Evolutionary conservation across 2,888 invertebrate genomes (phyloP), one percentile per base, ranked within the genome.

Genomic region (Anoncus sp.): DNA sequence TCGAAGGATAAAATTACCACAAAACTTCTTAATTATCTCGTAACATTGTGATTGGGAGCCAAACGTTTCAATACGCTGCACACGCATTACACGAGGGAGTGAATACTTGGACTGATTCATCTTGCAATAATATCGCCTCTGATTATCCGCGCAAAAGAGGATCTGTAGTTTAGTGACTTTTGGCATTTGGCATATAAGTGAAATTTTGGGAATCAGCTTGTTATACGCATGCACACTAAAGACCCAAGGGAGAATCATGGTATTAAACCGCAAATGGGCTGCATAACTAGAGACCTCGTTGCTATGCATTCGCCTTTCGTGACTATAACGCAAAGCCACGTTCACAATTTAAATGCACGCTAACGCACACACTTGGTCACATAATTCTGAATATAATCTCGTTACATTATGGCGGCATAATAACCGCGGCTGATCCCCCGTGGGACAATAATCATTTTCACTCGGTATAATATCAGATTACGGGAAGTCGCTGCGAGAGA

Each of bases 381-480:
- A 60, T 69, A 40, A 75, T 75, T 70, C 14, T 47, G 43, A 53
- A 55, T 49, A 27, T 57, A 75, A 75, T 63, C 62, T 63, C 49
- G 69, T 75, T 70, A 70, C 69, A 49, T 70, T 70, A 75, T 70
- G 63, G 51, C 62, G 31, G 47, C 49, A 70, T 63, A 69, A 70
- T 57, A 70, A 47, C 20, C 69, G 14, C 62, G 69, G 62, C 47
- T 49, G 63, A 57, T 63, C 40, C 40, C 69, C 49, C 69, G 40
- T 40, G 55, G 63, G 69, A 75, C 75, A 69, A 75, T 75, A 70
- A 57, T 69, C 70, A 69, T 63, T 75, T 70, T 69, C 73, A 49
- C 66, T 66, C 40, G 47, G 75, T 38, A 63, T 63, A 57, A 55
- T 69, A 75, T 69, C 69, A 49, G 62, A 75, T 70, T 75, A 75